Conservation (phyloP, 2,888 invertebrate genomes). For the Spatulosminthurus flaviceps region DNA sequence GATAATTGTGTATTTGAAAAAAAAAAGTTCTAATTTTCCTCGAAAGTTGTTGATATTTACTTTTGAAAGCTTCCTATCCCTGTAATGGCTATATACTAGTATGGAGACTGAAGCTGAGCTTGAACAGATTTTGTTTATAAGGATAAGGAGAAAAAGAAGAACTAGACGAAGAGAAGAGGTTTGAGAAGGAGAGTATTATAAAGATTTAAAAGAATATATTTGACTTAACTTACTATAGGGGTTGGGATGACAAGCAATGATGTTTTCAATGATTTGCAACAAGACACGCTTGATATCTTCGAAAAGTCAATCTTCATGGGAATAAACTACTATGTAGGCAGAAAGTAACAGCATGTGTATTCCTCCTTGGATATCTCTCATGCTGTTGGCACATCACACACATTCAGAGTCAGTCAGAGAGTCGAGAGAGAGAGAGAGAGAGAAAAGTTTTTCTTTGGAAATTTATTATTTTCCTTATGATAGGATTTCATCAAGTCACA, state of each 20-base stretch:
- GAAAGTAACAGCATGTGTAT: constrained; percentile 10
- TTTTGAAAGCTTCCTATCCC: too few relatives aligned
- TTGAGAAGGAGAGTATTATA: too few relatives aligned
- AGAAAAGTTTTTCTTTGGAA: background rate
- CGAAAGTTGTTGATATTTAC: background rate
- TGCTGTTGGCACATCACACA: background rate
- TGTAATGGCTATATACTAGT: too few relatives aligned
- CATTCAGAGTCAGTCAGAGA: too few relatives aligned
- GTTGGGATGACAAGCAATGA: constrained; percentile 24
- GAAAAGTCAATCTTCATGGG: background rate
- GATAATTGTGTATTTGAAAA: constrained; percentile 21
- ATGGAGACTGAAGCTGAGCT: background rate
- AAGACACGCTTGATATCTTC: constrained; percentile 30
- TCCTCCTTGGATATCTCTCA: constrained; percentile 15
- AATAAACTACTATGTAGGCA: background rate
- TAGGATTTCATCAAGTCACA: constrained; percentile 1
- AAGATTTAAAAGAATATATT: background rate
- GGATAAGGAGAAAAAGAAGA: background rate
- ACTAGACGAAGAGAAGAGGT: background rate
- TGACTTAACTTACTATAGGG: constrained; percentile 6
- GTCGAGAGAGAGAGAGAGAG: too few relatives aligned
- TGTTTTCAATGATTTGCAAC: constrained; percentile 28
- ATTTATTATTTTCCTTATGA: constrained; percentile 12
- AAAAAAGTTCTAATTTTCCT: background rate
- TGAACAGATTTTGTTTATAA: background rate